Percentiles rank a stretch among this genome's conserved stretches.
These are phyloP conservation scores for Climacteris rufus DNA, from an alignment of 2,113 vertebrate species.

Conservation along the genomic window DNA sequence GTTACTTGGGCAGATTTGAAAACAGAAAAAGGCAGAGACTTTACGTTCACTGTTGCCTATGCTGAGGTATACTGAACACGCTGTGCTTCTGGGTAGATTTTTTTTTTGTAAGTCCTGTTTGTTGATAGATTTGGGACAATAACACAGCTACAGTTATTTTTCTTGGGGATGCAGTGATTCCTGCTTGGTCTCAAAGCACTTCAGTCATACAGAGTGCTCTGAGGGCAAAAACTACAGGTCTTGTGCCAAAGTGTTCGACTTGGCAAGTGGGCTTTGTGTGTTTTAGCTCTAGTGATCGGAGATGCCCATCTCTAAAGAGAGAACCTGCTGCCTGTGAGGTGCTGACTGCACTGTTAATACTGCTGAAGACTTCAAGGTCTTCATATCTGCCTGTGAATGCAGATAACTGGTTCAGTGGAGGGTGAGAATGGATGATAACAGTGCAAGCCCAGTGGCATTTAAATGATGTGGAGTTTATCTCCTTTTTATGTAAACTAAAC, in stretches of 20 bases:
- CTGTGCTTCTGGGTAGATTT: neutral
- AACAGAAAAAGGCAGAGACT: neutral
- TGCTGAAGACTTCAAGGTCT: neutral
- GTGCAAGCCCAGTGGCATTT: neutral
- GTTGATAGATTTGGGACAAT: neutral
- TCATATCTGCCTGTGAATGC: neutral
- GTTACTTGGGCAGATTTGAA: neutral
- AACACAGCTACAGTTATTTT: neutral
- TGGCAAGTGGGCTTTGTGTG: rapidly evolving
- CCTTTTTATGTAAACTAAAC: neutral
- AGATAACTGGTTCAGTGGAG: neutral
- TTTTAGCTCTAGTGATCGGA: neutral
- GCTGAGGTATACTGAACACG: neutral
- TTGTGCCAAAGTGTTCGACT: neutral
- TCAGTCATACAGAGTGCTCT: neutral
- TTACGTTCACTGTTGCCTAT: neutral
- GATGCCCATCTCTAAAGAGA: neutral
- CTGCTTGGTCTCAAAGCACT: neutral
- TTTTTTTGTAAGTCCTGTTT: neutral
- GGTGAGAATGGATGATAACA: neutral
- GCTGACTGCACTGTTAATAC: neutral
- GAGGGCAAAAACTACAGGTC: neutral
- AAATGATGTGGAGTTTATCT: neutral
- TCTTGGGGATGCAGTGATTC: neutral
- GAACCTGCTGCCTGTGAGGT: neutral